Percentiles rank a stretch among this genome's conserved stretches.
Conservation (phyloP, 2,113 vertebrate species). For the Bufo gargarizans region DNA sequence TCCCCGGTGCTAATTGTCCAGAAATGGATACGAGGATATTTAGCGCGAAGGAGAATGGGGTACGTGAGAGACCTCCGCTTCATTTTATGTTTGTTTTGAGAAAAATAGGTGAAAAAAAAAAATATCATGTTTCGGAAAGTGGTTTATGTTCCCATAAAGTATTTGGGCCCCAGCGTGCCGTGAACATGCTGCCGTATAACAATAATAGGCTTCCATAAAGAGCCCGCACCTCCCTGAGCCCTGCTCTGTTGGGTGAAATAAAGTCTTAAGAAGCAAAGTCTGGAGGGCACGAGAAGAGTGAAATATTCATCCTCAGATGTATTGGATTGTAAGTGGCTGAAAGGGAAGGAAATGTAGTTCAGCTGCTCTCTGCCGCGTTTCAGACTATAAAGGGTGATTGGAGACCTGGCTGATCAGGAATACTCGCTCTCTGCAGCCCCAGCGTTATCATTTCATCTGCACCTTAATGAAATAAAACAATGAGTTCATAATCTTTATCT, state of each 20-base stretch:
- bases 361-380: background rate
- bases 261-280: slow-evolving; percentile 36
- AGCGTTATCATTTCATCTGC: background rate
- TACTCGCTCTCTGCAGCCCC: background rate
- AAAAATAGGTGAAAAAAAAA: slow-evolving; percentile 7
- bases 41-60: slow-evolving; percentile 71
- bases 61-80: slow-evolving; percentile 62
- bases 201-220: slow-evolving; percentile 35
- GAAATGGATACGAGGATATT: slow-evolving; percentile 74
- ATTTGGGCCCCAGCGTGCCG: slow-evolving; percentile 16
- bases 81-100: slow-evolving; percentile 41
- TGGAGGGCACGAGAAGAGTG: background rate
- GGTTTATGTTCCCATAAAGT: slow-evolving; percentile 48
- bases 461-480: background rate
- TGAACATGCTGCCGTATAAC: slow-evolving; percentile 42
- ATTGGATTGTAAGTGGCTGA: background rate
- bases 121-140: slow-evolving; percentile 18
- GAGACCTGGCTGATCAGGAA: background rate
- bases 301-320: slow-evolving; percentile 8
- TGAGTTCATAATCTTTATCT: too few species aligned
- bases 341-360: background rate
- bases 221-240: background rate
- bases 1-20: slow-evolving; percentile 77
- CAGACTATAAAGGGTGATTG: background rate
- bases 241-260: slow-evolving; percentile 35